A percentile compares a stretch with the other conserved stretches of the same genome.
Evolutionary conservation across 1,140 invertebrate species (phyloP).

Genomic region (Anastrepha ludens): DNA sequence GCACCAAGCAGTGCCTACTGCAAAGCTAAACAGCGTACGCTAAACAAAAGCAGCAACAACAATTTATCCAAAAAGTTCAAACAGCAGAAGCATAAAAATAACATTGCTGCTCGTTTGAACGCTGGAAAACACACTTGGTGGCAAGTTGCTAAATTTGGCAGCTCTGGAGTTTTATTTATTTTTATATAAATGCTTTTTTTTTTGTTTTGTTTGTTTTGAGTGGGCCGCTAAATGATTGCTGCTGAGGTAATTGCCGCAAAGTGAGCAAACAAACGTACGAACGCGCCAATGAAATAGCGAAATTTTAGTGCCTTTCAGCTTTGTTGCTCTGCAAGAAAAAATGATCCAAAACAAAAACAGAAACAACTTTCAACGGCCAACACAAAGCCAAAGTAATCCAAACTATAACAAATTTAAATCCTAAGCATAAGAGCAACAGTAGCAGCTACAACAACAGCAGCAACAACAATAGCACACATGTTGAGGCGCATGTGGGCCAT

Average conservation of each 20-base stretch:
- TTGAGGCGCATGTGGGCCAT: not conserved
- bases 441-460: not conserved
- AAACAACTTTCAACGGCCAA: not conserved
- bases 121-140: not conserved
- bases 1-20: not conserved
- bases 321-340: not conserved
- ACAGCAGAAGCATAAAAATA: not conserved
- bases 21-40: no score
- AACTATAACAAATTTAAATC: slow-evolving; percentile 35
- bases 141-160: slow-evolving; percentile 49
- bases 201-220: not conserved
- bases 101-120: not conserved
- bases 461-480: not conserved
- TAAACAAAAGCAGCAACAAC: not conserved
- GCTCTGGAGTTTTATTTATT: not conserved
- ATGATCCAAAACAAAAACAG: not conserved
- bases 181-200: not conserved
- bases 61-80: not conserved
- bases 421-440: slow-evolving; percentile 11
- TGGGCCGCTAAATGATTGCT: slow-evolving; percentile 30
- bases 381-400: slow-evolving; percentile 13
- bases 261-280: not conserved
- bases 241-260: slow-evolving; percentile 46
- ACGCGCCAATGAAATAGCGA: not conserved
- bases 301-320: no score